Evolutionary conservation across 2,797 vertebrate genomes (phyloP), one percentile per base, ranked within the genome.

Genomic region (Eulemur albifrons): DNA sequence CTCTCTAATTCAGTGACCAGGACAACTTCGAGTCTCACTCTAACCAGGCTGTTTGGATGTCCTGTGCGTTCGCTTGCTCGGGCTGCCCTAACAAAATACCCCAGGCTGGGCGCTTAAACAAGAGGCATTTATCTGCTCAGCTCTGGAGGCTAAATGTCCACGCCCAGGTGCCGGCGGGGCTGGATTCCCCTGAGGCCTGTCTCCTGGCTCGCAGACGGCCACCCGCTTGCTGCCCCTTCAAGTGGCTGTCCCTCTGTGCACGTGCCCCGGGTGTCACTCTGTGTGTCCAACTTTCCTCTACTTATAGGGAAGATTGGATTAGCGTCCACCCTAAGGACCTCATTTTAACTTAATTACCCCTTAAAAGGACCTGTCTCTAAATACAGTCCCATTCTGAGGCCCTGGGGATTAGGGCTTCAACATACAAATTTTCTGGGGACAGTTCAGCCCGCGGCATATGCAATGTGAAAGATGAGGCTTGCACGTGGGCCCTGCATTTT

Each of bases 11-110:
- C 75, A 12, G 0, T 4, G 43, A 50, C 45, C 4, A 30, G 38
- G 35, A 70, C 17, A 7, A 2, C 15, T 52, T 7, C 0, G 8
- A 25, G 0, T 48, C 70, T 83, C 59, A 0, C 8, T 5, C 48
- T 3, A 0, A 38, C 0, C 0, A n/a, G 52, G 14, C 25, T 43
- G 17, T 87, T 14, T 12, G 57, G 52, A 30, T 3, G 23, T 15
- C 2, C 23, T 2, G 0, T 6, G 38, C 2, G 18, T 20, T 27
- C 18, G 21, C 8, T 32, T 35, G 32, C 25, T 67, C 1, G 11
- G 21, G 20, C 40, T 21, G 8, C 35, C 35, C 2, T 4, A 17
- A 30, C 12, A 25, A 32, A 91, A 4, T 15, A 5, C 23, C 4
- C 4, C 4, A 38, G 69, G 7, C 0, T 0, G 27, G 32, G 25